Evolutionary conservation across 2,888 invertebrate genomes (phyloP), one percentile per base, ranked within the genome.

Genomic region (Plebejus anna): DNA sequence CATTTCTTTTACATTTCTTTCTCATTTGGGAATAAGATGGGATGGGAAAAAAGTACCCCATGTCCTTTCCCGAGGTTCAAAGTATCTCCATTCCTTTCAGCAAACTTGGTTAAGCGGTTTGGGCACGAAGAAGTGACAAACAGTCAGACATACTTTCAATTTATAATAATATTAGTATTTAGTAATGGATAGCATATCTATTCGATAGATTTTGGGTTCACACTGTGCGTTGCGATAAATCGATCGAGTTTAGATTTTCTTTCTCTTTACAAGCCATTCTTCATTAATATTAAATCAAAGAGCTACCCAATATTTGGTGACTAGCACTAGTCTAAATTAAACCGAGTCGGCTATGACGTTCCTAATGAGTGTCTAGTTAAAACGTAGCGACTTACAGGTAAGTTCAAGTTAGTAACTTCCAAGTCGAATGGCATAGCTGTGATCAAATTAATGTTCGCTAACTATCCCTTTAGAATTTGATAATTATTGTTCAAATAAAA

Each of bases 361-460:
- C 75, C 76, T 78, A 78, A 78, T 78, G 76, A 78, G 77, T 78
- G 77, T 76, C 75, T 75, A 73, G 77, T 57, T 73, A 59, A 76
- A 76, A 75, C 70, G 75, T 81, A 83, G 81, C 80, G 82, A 79
- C 82, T 81, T 73, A 73, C 32, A 73, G 73, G 81, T 81, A 82
- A 84, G 83, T 84, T 79, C 55, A 79, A 82, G 83, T 84, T 83
- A 78, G 78, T 79, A 77, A 80, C 81, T 78, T 79, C 32, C 78
- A 88, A 89, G 83, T 88, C 87, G 83, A 84, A 85, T 85, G 83
- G 83, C 83, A 85, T 85, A 84, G 80, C 84, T 83, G 81, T 84
- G 86, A 90, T 89, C 84, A 84, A 88, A 88, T 89, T 87, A 89
- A 84, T 88, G 73, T 73, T 55, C 55, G 11, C 51, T 73, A 73